Evolutionary conservation across 2,113 vertebrate species (phyloP).

Genomic region (Eolophus roseicapilla): DNA sequence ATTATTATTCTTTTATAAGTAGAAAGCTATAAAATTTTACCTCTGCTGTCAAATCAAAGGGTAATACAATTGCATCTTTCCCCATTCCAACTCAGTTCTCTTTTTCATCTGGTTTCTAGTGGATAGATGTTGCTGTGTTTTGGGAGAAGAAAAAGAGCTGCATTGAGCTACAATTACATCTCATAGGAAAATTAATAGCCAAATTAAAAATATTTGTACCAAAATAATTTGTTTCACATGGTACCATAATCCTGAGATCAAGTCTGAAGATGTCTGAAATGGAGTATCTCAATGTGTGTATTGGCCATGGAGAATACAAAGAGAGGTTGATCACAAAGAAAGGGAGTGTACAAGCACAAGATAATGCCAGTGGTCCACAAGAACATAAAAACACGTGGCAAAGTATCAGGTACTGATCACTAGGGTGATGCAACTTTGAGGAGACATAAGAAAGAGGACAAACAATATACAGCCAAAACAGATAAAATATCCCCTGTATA

Average conservation of each 20-base stretch:
- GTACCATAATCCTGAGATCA: not conserved
- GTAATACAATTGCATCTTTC: not conserved
- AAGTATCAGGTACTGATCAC: not conserved
- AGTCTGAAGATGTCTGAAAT: not conserved
- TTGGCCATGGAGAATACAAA: not conserved
- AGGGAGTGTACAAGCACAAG: rapidly evolving
- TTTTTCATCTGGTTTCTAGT: not conserved
- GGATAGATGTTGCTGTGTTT: not conserved
- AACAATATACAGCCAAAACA: not conserved
- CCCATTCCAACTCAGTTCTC: not conserved
- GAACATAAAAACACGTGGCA: not conserved
- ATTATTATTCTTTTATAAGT: not conserved
- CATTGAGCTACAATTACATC: not conserved
- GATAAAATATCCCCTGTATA: not conserved
- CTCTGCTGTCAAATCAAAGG: not conserved
- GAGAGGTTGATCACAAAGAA: not conserved
- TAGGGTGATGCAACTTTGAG: not conserved
- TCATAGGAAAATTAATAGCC: not conserved
- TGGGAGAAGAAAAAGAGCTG: rapidly evolving
- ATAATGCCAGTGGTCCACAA: not conserved
- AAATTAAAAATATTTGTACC: not conserved
- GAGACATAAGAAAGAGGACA: not conserved
- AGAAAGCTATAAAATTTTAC: not conserved
- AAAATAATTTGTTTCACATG: not conserved
- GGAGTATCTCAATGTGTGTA: rapidly evolving